Percentiles rank a stretch among this genome's conserved stretches.
phyloP scores from a whole-genome alignment of 1,140 invertebrate species.

The Drosophila bipectinata region DNA sequence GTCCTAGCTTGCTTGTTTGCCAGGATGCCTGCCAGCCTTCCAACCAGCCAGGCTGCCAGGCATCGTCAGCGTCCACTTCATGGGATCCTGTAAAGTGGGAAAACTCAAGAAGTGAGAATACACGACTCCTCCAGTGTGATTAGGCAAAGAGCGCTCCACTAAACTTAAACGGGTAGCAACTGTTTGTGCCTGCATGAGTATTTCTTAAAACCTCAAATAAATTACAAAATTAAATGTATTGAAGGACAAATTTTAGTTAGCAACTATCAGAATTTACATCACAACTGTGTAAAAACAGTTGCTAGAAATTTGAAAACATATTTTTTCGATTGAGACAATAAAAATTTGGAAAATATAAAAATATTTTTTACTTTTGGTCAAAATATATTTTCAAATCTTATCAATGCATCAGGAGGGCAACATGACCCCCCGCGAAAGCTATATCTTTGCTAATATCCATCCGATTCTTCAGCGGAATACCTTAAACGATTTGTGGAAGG shows the following conservation, averaged over 20 bases:
- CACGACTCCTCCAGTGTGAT: conserved; percentile 21
- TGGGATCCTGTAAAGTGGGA: conserved; percentile 19
- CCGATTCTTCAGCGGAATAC: too few relatives aligned
- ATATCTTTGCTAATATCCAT: too few relatives aligned
- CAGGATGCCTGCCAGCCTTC: conserved; percentile 32
- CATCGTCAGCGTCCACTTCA: conserved; percentile 43
- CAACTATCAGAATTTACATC: not conserved
- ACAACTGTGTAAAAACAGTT: not conserved
- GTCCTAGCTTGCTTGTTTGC: conserved; percentile 12
- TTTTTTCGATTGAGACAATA: too few relatives aligned
- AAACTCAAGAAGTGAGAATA: conserved; percentile 28
- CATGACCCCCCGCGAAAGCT: too few relatives aligned
- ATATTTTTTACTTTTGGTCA: too few relatives aligned
- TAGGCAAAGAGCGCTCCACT: conserved; percentile 17
- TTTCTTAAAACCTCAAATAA: not conserved
- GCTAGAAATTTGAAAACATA: too few relatives aligned
- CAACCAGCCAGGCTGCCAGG: conserved; percentile 34
- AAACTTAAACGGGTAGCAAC: conserved; percentile 1
- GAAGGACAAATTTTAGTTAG: not conserved
- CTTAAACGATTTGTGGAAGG: too few relatives aligned
- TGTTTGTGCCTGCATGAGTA: conserved; percentile 2
- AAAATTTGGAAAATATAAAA: too few relatives aligned
- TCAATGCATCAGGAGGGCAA: too few relatives aligned
- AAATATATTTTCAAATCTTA: too few relatives aligned
- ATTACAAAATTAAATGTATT: conserved; percentile 19